Conservation (phyloP, 2,797 vertebrate genomes). For the Alectoris magna region DNA sequence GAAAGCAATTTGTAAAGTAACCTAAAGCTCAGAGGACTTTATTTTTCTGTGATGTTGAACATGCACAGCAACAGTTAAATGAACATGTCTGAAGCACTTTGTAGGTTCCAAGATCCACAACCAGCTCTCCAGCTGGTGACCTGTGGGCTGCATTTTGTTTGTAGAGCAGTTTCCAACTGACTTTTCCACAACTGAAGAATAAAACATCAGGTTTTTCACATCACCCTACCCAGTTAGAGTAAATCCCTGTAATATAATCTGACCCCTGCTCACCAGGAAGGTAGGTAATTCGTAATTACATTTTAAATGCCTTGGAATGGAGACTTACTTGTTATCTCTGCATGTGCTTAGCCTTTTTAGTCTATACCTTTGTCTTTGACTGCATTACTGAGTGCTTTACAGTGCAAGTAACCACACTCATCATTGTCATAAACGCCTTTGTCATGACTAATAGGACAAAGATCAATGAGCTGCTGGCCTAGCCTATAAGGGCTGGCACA, state of each 20-base stretch:
- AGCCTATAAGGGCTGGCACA: neutral
- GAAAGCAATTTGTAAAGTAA: neutral
- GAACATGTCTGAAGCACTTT: neutral
- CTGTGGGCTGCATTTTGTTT: neutral
- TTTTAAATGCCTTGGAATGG: constrained; percentile 17
- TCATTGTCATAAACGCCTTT: neutral
- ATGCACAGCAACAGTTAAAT: neutral
- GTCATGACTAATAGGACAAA: constrained; percentile 32
- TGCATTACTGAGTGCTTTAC: neutral
- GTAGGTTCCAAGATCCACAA: neutral
- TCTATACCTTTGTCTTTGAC: neutral
- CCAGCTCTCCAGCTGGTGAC: neutral
- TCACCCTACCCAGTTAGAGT: neutral
- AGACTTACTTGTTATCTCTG: neutral
- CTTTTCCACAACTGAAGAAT: neutral
- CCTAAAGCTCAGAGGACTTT: neutral
- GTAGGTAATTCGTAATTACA: constrained; percentile 10
- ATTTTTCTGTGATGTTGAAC: neutral
- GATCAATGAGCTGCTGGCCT: neutral
- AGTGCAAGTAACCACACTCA: neutral
- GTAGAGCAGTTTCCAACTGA: neutral
- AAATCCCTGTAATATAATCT: neutral
- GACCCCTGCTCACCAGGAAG: neutral
- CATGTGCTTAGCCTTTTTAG: neutral
- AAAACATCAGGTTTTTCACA: neutral